Conservation (phyloP, 2,797 vertebrate species). For the Novumbra hubbsi region DNA sequence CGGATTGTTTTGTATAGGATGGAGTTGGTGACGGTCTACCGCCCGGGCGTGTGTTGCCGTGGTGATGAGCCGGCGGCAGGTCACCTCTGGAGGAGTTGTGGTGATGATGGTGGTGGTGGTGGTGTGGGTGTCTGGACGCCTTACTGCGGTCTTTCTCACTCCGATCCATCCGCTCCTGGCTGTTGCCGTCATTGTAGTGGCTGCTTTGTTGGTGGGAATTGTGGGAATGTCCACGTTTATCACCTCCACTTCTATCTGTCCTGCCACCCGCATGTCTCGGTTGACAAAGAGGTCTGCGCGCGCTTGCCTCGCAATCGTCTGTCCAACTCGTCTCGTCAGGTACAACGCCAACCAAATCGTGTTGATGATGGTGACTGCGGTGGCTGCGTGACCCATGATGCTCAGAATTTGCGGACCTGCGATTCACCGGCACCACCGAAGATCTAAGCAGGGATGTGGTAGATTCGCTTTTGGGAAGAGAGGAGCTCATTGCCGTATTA, state of each 20-base stretch:
- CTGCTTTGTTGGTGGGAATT: conserved; percentile 57
- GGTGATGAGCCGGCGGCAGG: conserved; percentile 46
- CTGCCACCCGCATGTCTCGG: conserved; percentile 64
- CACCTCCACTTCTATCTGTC: conserved; percentile 46
- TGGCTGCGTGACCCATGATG: conserved; percentile 54
- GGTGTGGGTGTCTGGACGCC: conserved; percentile 59
- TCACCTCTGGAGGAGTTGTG: conserved; percentile 44
- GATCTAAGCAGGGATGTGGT: conserved; percentile 82
- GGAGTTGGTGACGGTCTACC: conserved; percentile 63
- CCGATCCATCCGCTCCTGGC: conserved; percentile 47
- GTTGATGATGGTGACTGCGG: conserved; percentile 50
- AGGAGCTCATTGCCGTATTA: conserved; percentile 77
- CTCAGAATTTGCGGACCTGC: conserved; percentile 62
- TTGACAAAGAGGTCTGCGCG: conserved; percentile 88
- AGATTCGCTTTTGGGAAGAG: conserved; percentile 87
- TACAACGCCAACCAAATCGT: conserved; percentile 38
- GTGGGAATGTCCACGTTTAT: conserved; percentile 64
- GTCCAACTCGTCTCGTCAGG: conserved; percentile 61
- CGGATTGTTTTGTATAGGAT: conserved; percentile 56
- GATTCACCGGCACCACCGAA: conserved; percentile 66
- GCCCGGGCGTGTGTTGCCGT: conserved; percentile 45
- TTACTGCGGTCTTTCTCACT: conserved; percentile 59
- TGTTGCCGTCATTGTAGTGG: conserved; percentile 62
- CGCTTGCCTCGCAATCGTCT: conserved; percentile 82
- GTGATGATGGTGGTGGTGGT: conserved; percentile 41